Evolutionary conservation across 2,797 vertebrate species (phyloP).

Genomic region (Pseudochirops corinnae): DNA sequence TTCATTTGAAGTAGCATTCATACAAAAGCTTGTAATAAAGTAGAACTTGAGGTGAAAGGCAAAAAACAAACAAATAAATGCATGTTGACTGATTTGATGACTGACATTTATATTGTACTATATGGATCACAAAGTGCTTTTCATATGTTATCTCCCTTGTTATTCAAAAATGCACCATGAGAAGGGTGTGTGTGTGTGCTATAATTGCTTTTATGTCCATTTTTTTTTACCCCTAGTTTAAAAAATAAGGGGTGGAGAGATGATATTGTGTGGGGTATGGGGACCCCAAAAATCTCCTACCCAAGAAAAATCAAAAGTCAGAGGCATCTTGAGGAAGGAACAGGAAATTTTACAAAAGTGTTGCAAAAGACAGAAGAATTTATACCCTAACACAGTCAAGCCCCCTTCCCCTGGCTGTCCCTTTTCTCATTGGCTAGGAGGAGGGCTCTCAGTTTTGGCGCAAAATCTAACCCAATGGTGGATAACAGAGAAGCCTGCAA

Average conservation of each 20-base stretch:
- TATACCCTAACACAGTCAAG: no score
- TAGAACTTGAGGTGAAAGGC: background rate
- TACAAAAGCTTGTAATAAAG: conserved; percentile 32
- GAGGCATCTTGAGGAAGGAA: no score
- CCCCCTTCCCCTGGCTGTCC: no score
- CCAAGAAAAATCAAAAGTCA: no score
- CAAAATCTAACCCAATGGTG: no score
- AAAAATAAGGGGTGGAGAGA: background rate
- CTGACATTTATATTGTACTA: background rate
- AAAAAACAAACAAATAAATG: background rate
- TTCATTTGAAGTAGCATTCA: conserved; percentile 24
- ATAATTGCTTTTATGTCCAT: background rate
- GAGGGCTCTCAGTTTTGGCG: no score
- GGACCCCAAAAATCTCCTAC: no score
- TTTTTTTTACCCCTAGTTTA: background rate
- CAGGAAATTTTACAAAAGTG: no score
- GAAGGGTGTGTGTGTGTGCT: background rate
- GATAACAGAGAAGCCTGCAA: no score
- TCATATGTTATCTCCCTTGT: background rate
- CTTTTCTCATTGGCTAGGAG: no score
- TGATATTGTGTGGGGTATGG: background rate
- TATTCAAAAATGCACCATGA: background rate
- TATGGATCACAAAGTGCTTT: background rate
- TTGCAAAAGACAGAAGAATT: no score
- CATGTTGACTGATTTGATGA: background rate